Evolutionary conservation across 2,113 vertebrate species (phyloP).

Genomic region (Buteo buteo): DNA sequence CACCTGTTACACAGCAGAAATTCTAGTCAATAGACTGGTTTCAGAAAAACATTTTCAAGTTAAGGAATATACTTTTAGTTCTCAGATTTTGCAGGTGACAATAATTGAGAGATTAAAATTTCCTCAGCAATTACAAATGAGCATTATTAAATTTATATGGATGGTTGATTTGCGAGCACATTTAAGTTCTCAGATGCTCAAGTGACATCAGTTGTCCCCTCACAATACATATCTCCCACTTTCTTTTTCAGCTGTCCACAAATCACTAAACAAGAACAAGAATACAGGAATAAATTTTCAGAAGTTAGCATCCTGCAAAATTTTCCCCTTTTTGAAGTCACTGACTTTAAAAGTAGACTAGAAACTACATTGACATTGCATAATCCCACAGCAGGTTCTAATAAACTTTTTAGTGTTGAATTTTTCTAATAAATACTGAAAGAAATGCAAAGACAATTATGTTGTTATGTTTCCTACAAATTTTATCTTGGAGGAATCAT

Average conservation of each 20-base stretch:
- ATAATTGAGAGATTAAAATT: neutral
- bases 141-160: neutral
- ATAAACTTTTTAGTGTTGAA: neutral
- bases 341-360: neutral
- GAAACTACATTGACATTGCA: neutral
- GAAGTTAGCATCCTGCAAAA: neutral
- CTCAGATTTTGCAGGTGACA: neutral
- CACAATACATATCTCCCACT: neutral
- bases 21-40: neutral
- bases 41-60: neutral
- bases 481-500: neutral
- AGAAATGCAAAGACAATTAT: neutral
- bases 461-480: neutral
- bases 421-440: neutral
- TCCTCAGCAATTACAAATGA: neutral
- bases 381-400: neutral
- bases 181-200: neutral
- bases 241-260: neutral
- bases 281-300: neutral
- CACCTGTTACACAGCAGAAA: neutral
- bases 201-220: neutral
- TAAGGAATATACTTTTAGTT: neutral
- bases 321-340: neutral
- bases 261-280: neutral
- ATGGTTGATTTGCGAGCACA: neutral